These are phyloP conservation scores for Neoarius graeffei DNA, from an alignment of 2,113 vertebrate genomes.

Conservation along the genomic window DNA sequence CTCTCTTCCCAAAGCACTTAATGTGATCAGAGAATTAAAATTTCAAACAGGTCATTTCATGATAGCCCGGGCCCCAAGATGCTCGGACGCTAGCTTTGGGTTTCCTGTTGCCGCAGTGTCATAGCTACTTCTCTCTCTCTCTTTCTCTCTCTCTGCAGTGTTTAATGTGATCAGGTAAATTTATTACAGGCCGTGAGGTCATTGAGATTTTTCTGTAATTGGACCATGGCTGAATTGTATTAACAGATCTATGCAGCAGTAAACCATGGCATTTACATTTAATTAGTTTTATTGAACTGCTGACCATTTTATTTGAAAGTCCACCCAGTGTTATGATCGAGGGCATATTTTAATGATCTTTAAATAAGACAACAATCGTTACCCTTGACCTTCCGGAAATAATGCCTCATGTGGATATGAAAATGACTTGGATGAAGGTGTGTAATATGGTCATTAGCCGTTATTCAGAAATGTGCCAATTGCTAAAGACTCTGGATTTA, in stretches of 20 bases:
- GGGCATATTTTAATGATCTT: slow-evolving; percentile 85
- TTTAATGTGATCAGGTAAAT: slow-evolving; percentile 79
- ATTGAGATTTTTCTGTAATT: slow-evolving; percentile 84
- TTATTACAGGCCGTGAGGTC: slow-evolving; percentile 85
- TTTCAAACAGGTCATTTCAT: slow-evolving; percentile 76
- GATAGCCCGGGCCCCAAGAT: slow-evolving; percentile 62
- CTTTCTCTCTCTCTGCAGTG: slow-evolving; percentile 29
- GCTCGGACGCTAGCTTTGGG: slow-evolving; percentile 59
- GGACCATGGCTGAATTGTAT: slow-evolving; percentile 84
- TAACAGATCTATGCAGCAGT: slow-evolving; percentile 82
- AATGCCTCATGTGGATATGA: slow-evolving; percentile 67
- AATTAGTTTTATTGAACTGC: slow-evolving; percentile 91
- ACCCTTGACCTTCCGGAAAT: slow-evolving; percentile 81
- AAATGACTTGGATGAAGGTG: slow-evolving; percentile 70
- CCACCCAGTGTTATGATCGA: slow-evolving; percentile 85
- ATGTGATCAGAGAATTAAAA: slow-evolving; percentile 85
- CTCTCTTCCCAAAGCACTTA: slow-evolving; percentile 80
- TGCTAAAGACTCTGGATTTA: slow-evolving; percentile 59
- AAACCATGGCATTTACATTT: slow-evolving; percentile 91
- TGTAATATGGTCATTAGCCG: slow-evolving; percentile 66
- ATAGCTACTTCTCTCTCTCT: slow-evolving; percentile 33
- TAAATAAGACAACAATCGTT: slow-evolving; percentile 87
- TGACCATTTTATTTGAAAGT: slow-evolving; percentile 84
- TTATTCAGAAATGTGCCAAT: slow-evolving; percentile 59
- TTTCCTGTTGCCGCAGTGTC: slow-evolving; percentile 65